Percentiles rank a stretch among this genome's conserved stretches.
These are phyloP conservation scores for Cheilosia variabilis DNA, from an alignment of 2,888 invertebrate species.

Conservation along the genomic window DNA sequence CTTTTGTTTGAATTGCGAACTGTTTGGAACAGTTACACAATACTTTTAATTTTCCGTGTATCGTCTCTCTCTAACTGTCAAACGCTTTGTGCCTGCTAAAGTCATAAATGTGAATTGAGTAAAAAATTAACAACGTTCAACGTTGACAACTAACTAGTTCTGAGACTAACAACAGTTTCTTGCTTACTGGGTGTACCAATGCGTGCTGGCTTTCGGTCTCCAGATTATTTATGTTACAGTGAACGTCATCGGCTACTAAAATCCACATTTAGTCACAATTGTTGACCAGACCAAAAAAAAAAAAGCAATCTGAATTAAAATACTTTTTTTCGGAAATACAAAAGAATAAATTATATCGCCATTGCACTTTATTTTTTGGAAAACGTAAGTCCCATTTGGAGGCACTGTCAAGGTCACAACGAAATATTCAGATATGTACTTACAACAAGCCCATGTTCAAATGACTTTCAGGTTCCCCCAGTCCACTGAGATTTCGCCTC, in stretches of 20 bases:
- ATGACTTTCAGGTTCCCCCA: slow-evolving; percentile 10
- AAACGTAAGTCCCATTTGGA: not conserved
- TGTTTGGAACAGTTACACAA: too few relatives aligned
- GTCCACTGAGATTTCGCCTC: slow-evolving; percentile 11
- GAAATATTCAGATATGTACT: not conserved
- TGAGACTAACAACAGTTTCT: not conserved
- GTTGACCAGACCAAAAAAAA: not conserved
- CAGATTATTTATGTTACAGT: too few relatives aligned
- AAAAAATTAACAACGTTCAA: too few relatives aligned
- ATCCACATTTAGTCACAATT: not conserved
- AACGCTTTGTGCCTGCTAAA: too few relatives aligned
- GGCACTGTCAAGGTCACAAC: slow-evolving; percentile 17
- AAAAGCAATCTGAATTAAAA: not conserved
- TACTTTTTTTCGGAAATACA: too few relatives aligned
- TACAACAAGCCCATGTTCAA: slow-evolving; percentile 12
- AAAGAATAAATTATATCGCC: too few relatives aligned
- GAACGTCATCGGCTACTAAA: not conserved
- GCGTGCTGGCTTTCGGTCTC: too few relatives aligned
- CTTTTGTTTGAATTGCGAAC: too few relatives aligned
- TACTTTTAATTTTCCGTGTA: too few relatives aligned
- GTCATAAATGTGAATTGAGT: too few relatives aligned
- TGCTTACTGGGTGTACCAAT: not conserved
- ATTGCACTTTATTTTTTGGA: not conserved
- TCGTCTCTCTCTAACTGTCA: too few relatives aligned
- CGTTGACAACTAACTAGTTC: too few relatives aligned